Base-by-base conservation (phyloP, 1,140 invertebrate genomes). In the Bombyx mandarina region DNA sequence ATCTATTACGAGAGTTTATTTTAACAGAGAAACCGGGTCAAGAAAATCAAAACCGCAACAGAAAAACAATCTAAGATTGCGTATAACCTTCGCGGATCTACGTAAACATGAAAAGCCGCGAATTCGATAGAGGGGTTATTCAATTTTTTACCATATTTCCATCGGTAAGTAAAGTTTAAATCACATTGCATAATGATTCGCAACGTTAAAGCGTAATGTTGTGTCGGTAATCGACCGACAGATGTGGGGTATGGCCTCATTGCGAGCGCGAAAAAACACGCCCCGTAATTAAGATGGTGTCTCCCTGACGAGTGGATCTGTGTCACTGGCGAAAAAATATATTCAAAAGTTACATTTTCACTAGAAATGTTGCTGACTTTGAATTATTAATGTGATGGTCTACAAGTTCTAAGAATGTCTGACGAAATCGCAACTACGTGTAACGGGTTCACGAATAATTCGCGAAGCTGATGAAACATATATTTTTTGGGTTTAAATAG, bases 11-110 rank as follows among this genome's bases (percentile, higher is more conserved):
- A 69, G 54, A 61, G 62, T 69, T 73, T 74, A 71, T 77, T 70
- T 73, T 71, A 65, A 70, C 66, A 64, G 65, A 63, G 57, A 69
- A 80, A 73, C 69, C 63, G 62, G 74, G 74, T 77, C 73, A 75
- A 72, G 71, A 75, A 75, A 75, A 78, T 75, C 55, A 66, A 74
- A 80, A 75, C 65, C 67, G 60, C 67, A 57, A 59, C 50, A 57
- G 45, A 71, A 73, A 54, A 61, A 64, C 51, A 62, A 54, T 57
- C 42, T 46, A 54, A 8, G 56, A 67, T 52, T 56, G 55, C 59
- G 58, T 46, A 63, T 61, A 75, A 77, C 74, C 77, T 77, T 79
- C 70, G 58, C 55, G 57, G 53, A 60, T 55, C 53, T 56, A 58
- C 63, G 66, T 60, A 61, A 66, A 68, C 67, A 58, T 58, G 49